Conservation (phyloP, 2,113 vertebrate species). For the Pangasianodon gigas region DNA sequence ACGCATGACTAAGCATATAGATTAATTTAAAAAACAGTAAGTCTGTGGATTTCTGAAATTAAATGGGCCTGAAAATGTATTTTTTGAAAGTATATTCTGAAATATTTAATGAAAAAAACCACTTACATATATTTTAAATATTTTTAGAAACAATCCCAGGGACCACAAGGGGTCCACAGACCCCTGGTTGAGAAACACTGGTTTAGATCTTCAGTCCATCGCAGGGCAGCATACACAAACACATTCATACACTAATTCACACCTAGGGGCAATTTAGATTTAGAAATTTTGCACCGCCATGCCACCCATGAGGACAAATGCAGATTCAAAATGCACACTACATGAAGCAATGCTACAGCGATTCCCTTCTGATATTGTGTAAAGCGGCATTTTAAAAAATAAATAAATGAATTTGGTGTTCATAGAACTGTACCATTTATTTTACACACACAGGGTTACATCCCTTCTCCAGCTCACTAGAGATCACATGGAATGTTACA, state of each 20-base stretch:
- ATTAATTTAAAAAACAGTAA: not conserved
- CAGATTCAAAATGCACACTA: not conserved
- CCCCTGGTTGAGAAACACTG: not conserved
- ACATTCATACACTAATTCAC: not conserved
- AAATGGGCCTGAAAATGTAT: not conserved
- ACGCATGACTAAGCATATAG: not conserved
- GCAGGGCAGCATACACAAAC: not conserved
- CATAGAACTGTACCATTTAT: conserved; percentile 97
- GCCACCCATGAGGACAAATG: not conserved
- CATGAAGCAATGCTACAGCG: not conserved
- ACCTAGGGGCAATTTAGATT: not conserved
- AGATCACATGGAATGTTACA: conserved; percentile 99
- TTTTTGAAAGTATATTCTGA: not conserved
- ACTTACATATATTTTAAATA: too few relatives aligned
- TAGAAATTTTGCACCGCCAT: too few relatives aligned
- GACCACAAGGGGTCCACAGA: not conserved
- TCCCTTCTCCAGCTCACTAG: conserved; percentile 90
- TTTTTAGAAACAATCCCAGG: not conserved
- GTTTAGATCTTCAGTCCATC: not conserved
- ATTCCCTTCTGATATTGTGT: not conserved
- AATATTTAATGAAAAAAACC: not conserved
- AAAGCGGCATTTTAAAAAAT: not conserved
- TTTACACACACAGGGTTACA: conserved; percentile 84
- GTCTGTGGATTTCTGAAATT: not conserved
- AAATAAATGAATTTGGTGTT: conserved; percentile 64